These are phyloP conservation scores for Sterrhoptilus dennistouni DNA, from an alignment of 2,113 vertebrate species.

Conservation along the genomic window DNA sequence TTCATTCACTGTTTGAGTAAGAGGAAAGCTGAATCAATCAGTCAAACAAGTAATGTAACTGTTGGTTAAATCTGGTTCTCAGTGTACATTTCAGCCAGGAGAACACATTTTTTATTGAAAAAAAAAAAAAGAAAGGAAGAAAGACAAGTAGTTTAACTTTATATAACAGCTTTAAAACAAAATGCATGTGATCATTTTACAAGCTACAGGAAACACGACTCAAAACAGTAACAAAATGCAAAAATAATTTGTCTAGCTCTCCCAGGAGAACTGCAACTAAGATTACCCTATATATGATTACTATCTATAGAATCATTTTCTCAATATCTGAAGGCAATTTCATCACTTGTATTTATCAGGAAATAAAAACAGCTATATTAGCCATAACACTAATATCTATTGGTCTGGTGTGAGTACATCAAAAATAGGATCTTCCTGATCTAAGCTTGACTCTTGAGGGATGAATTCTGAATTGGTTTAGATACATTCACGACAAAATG, in stretches of 20 bases:
- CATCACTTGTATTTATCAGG: not conserved
- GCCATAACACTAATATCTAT: not conserved
- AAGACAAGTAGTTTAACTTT: not conserved
- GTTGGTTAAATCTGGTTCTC: not conserved
- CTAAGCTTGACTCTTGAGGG: not conserved
- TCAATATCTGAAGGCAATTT: not conserved
- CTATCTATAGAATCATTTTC: not conserved
- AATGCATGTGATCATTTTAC: not conserved
- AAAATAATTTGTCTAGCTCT: not conserved
- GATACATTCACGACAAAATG: not conserved
- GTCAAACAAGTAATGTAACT: not conserved
- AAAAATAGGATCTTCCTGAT: not conserved
- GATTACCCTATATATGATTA: not conserved
- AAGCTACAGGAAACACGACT: not conserved
- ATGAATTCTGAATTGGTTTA: not conserved
- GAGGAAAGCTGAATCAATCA: not conserved
- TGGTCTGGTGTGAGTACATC: not conserved
- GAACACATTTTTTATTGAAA: not conserved
- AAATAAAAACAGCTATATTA: not conserved
- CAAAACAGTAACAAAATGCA: not conserved
- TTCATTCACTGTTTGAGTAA: not conserved
- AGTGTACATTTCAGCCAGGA: not conserved
- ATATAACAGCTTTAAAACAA: not conserved
- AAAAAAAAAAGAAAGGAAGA: not conserved
- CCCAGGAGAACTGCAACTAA: not conserved